Evolutionary conservation across 2,888 invertebrate genomes (phyloP).

Genomic region (Eupithecia insigniata): DNA sequence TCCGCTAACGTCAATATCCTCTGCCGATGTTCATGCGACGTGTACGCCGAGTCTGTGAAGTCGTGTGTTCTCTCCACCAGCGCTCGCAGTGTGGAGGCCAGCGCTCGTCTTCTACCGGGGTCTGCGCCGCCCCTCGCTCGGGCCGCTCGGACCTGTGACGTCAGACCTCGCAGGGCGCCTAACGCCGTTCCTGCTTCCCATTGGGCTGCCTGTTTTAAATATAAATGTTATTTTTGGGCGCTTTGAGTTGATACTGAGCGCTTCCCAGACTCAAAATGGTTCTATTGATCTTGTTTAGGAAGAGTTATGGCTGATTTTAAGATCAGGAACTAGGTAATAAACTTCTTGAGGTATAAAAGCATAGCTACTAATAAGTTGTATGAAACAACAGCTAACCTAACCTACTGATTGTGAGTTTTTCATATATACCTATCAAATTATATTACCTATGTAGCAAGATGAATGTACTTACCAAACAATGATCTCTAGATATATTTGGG

Average conservation of each 20-base stretch:
- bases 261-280: neutral
- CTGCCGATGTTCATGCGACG: slow-evolving; percentile 98
- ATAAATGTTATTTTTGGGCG: slow-evolving; percentile 1
- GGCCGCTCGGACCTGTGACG: slow-evolving; percentile 93
- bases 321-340: neutral
- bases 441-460: slow-evolving; percentile 30
- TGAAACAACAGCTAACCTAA: slow-evolving; percentile 23
- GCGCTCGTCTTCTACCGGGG: slow-evolving; percentile 87
- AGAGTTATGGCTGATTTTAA: neutral
- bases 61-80: slow-evolving; percentile 98
- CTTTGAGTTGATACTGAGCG: neutral
- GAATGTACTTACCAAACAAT: slow-evolving; percentile 17
- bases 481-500: slow-evolving; percentile 2
- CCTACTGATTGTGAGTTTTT: slow-evolving; percentile 34
- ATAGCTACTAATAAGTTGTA: neutral
- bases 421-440: slow-evolving; percentile 23
- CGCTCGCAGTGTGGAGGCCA: slow-evolving; percentile 94
- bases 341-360: neutral
- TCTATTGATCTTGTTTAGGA: neutral
- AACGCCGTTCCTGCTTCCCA: slow-evolving; percentile 88
- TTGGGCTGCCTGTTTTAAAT: slow-evolving; percentile 69
- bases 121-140: slow-evolving; percentile 89
- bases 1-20: slow-evolving; percentile 96
- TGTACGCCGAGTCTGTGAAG: slow-evolving; percentile 99
- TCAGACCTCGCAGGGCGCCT: slow-evolving; percentile 92